Conservation (phyloP, 2,797 vertebrate species). For the Huso huso region DNA sequence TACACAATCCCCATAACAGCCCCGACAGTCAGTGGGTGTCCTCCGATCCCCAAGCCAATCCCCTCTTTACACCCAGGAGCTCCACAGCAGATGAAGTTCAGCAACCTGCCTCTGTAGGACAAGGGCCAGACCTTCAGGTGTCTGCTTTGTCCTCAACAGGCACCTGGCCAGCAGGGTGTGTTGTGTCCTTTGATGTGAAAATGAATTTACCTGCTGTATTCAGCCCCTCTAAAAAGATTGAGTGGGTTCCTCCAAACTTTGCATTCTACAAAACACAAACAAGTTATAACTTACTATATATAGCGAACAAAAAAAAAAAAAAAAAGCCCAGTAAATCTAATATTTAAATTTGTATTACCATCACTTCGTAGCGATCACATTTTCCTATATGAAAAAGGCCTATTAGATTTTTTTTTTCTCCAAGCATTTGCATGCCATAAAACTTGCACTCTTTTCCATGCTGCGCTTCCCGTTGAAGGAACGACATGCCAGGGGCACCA, state of each 20-base stretch:
- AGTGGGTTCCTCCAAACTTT: constrained; percentile 97
- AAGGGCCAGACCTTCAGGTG: not conserved
- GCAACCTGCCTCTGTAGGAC: not conserved
- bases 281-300: not conserved
- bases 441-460: not conserved
- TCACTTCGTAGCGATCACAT: too few species aligned
- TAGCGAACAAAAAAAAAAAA: not conserved
- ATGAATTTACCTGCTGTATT: constrained; percentile 84
- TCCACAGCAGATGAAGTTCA: too few species aligned
- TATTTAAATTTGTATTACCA: not conserved
- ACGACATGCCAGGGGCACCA: not conserved
- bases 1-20: too few species aligned
- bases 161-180: too few species aligned
- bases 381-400: too few species aligned
- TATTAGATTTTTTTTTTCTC: too few species aligned
- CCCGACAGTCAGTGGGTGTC: too few species aligned
- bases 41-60: too few species aligned
- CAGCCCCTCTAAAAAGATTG: constrained; percentile 95
- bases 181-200: constrained; percentile 1
- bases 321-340: not conserved
- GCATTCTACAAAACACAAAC: constrained; percentile 69
- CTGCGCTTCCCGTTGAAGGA: too few species aligned
- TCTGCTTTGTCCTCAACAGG: too few species aligned
- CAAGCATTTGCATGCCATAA: not conserved
- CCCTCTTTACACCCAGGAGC: too few species aligned